Conservation (phyloP, 1,140 invertebrate genomes). For the Caerostris extrusa region DNA sequence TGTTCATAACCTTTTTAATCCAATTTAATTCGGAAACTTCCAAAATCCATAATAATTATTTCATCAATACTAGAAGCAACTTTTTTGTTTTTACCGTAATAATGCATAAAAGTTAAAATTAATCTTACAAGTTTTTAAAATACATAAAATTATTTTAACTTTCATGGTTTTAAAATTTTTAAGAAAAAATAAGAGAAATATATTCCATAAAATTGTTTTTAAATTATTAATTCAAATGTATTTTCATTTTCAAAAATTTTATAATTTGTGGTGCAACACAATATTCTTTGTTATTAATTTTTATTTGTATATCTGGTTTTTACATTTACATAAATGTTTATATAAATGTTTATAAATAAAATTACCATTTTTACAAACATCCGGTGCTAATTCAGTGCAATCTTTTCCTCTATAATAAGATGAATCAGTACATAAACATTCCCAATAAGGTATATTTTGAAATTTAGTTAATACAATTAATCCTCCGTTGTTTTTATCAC, state of each 20-base stretch:
- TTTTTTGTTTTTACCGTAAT: no score
- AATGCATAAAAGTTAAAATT: no score
- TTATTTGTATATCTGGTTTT: neutral
- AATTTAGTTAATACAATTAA: neutral
- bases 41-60: neutral
- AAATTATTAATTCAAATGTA: neutral
- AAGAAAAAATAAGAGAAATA: no score
- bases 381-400: neutral
- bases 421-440: conserved; percentile 35
- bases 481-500: conserved; percentile 4
- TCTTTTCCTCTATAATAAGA: conserved; percentile 26
- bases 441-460: conserved; percentile 19
- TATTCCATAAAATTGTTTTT: no score
- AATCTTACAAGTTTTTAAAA: no score
- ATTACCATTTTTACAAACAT: conserved; percentile 46
- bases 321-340: conserved; percentile 17
- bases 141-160: no score
- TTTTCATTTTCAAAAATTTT: conserved; percentile 23
- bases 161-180: no score
- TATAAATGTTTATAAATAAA: conserved; percentile 36
- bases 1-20: neutral
- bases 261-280: neutral
- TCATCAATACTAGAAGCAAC: neutral
- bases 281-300: conserved; percentile 31
- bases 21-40: neutral